phyloP scores from a whole-genome alignment of 2,888 invertebrate genomes.

The Papilio demoleus region DNA sequence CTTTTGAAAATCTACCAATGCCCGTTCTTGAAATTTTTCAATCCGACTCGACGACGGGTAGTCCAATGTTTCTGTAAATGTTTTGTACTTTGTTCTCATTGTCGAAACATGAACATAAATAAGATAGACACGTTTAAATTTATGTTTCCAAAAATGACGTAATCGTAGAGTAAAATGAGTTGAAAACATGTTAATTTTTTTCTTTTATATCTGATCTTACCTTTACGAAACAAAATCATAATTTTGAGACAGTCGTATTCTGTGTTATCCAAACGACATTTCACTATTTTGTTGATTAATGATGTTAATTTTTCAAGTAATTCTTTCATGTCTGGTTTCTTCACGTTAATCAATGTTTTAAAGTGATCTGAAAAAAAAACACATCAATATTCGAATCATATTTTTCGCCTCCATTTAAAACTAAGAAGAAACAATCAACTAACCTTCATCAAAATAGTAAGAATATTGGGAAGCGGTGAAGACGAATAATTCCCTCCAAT shows the following conservation, averaged over 20 bases:
- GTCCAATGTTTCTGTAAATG: constrained; percentile 57
- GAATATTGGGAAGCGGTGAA: constrained; percentile 93
- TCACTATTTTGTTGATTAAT: constrained; percentile 85
- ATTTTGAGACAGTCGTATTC: constrained; percentile 95
- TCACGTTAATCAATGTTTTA: constrained; percentile 64
- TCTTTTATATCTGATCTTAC: constrained; percentile 67
- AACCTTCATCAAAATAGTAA: constrained; percentile 89
- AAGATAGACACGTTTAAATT: too few relatives aligned
- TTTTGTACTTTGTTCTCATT: too few relatives aligned
- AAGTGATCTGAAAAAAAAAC: constrained; percentile 65
- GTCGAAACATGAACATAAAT: too few relatives aligned
- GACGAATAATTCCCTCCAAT: constrained; percentile 93
- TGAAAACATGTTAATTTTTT: too few relatives aligned
- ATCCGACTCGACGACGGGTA: constrained; percentile 67
- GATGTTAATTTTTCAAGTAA: constrained; percentile 80
- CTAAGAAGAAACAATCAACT: too few relatives aligned
- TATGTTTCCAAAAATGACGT: too few relatives aligned
- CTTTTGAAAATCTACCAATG: constrained; percentile 89
- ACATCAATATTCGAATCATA: background rate
- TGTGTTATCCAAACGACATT: constrained; percentile 89
- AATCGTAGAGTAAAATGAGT: too few relatives aligned
- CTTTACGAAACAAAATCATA: constrained; percentile 91
- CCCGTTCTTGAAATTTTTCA: constrained; percentile 91
- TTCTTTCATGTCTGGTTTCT: constrained; percentile 80
- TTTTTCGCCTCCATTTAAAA: too few relatives aligned